Base-by-base conservation (phyloP, 2,113 vertebrate genomes). In the Brachirus orientalis region DNA sequence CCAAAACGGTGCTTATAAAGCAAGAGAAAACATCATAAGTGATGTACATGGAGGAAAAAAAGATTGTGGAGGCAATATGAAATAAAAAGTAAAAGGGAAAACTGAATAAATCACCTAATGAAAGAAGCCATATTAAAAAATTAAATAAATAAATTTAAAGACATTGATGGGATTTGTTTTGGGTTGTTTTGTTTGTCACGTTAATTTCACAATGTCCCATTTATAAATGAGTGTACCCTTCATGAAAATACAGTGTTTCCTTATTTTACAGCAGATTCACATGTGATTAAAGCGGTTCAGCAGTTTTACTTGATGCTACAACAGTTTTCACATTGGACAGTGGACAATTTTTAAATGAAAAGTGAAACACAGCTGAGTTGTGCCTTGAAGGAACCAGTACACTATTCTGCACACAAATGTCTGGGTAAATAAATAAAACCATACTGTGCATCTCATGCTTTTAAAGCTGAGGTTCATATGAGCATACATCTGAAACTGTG, bases 401-500 rank as follows among this genome's bases (percentile, higher is more conserved):
- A 19, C n/a, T 16, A 10, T 10, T 10, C 8, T 2, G 3, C n/a
- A 46, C 44, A 17, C 44, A 46, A 3, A 8, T 2, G 44, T 17
- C n/a, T 6, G 8, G 1, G 10, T 47, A 18, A 47, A 47, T 18
- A 47, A 16, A 47, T 18, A 47, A 47, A 47, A 47, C 7, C 44
- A 10, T 10, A 47, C 17, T 47, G 44, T 46, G 44, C 16, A 46
- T 50, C 48, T 19, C 11, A 14, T 6, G 22, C 48, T 28, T 28
- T 52, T 16, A 52, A 33, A 51, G 48, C 20, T 16, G 44, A 45
- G 13, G 16, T 48, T 65, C 56, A 20, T 9, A 28, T 37, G 38
- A 63, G 60, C 61, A 43, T 40, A 51, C 28, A 58, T 50, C 51
- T 43, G 8, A 5, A n/a, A 79, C 28, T 6, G 28, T 28, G 28